phyloP scores from a whole-genome alignment of 2,797 vertebrate species.

The Gymnothorax javanicus region DNA sequence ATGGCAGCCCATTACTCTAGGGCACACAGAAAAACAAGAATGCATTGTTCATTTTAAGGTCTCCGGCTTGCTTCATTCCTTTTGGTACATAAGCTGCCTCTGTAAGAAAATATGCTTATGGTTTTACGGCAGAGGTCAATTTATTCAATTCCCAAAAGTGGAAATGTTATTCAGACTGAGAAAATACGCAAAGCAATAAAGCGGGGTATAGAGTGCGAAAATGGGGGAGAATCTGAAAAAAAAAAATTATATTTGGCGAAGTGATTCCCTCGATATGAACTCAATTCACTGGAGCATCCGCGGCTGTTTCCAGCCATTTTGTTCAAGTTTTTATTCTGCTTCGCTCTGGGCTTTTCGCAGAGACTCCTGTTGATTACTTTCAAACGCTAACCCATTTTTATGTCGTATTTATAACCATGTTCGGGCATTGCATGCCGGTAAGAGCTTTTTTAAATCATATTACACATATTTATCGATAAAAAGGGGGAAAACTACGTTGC shows the following conservation, averaged over 20 bases:
- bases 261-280: conserved; percentile 50
- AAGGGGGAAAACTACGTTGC: conserved; percentile 43
- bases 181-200: conserved; percentile 30
- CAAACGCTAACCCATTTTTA: conserved; percentile 55
- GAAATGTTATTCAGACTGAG: conserved; percentile 31
- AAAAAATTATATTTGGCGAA: conserved; percentile 51
- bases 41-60: background rate
- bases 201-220: conserved; percentile 32
- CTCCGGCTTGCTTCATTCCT: conserved; percentile 9
- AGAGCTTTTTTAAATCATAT: conserved; percentile 57
- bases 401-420: conserved; percentile 54
- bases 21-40: conserved; percentile 3
- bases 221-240: conserved; percentile 39
- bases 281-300: conserved; percentile 45
- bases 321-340: conserved; percentile 40
- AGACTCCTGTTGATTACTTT: conserved; percentile 33
- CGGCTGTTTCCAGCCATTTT: conserved; percentile 49
- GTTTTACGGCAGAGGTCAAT: conserved; percentile 26
- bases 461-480: conserved; percentile 54
- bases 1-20: background rate
- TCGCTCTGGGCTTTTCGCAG: conserved; percentile 31
- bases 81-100: conserved; percentile 1
- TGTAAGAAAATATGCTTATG: conserved; percentile 34
- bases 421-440: conserved; percentile 49
- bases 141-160: conserved; percentile 28